These are phyloP conservation scores for Gonioctena quinquepunctata DNA, from an alignment of 1,140 invertebrate species.

Conservation along the genomic window DNA sequence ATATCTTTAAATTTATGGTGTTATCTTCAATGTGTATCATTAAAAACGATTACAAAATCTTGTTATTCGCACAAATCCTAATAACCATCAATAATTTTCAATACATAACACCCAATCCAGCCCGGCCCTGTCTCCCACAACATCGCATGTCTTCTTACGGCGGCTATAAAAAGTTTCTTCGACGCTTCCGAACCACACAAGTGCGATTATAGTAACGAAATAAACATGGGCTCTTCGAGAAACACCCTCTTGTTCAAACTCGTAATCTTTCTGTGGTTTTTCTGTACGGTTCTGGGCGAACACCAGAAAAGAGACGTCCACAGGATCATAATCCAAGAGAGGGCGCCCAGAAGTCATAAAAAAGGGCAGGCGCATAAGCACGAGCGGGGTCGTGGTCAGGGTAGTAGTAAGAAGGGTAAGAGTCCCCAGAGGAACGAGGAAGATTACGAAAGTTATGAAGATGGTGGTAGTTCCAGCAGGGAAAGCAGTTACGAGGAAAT, in stretches of 20 bases:
- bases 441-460: background rate
- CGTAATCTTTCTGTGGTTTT: background rate
- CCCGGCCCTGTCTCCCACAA: background rate
- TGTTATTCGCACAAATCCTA: background rate
- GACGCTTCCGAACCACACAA: background rate
- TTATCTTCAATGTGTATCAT: no score
- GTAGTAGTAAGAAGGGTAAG: background rate
- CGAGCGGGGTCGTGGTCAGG: background rate
- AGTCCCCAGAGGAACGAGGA: background rate
- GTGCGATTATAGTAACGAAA: background rate
- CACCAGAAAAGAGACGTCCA: conserved; percentile 14
- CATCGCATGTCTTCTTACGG: background rate
- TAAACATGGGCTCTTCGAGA: background rate
- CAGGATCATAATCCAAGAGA: conserved; percentile 7
- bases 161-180: conserved; percentile 12
- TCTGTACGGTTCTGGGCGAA: background rate
- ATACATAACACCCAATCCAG: background rate
- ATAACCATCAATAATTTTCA: background rate
- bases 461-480: conserved; percentile 2
- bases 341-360: conserved; percentile 8
- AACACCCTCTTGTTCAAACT: background rate
- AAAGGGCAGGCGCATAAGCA: background rate
- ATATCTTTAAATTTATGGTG: no score
- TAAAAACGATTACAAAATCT: background rate
- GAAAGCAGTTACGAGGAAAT: conserved; percentile 8